Base-by-base conservation (phyloP, 2,888 invertebrate species). In the Drosophila paramelanica region DNA sequence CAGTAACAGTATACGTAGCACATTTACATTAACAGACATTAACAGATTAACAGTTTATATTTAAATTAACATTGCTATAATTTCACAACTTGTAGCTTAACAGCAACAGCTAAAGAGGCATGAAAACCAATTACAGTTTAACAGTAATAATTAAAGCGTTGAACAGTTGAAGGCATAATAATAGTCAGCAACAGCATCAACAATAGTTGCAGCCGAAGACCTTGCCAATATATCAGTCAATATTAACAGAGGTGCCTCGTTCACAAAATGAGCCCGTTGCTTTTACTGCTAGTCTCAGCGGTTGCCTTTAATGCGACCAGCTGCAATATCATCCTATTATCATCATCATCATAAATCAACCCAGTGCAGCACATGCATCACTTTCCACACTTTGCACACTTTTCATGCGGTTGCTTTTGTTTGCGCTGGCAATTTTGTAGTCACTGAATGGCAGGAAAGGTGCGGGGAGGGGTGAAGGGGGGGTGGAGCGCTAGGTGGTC, bases 301-400 rank as follows among this genome's bases (percentile, higher is more conserved):
- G 0, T 3, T 45, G 45, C 27, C 46, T 46, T 31, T 14, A 38
- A 31, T 42, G 59, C 49, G 53, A 73, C n/a, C 49, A 83, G 72
- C 75, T 67, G 62, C 75, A 67, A 76, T 58, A 60, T 76, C 43
- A 61, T 50, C 62, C 67, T 73, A 73, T 82, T 78, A 82, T 81
- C 78, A 77, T 81, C 79, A 84, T 79, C 82, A 72, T 73, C 85
- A 88, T 84, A 84, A 85, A 84, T 84, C 84, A 88, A 88, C 58
- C 69, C 58, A 70, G 70, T 79, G 82, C 85, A 81, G 74, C 88
- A 81, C 71, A 81, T 88, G 83, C 83, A 80, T 71, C 86, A 88
- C 79, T 76, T 68, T 67, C 51, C 62, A 59, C 64, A 36, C 31
- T 31, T 31, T 27, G 6, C 27, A 7, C 27, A 50, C 56, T 61